These are phyloP conservation scores for Choreutis nemorana DNA, from an alignment of 2,888 invertebrate genomes.

Conservation along the genomic window DNA sequence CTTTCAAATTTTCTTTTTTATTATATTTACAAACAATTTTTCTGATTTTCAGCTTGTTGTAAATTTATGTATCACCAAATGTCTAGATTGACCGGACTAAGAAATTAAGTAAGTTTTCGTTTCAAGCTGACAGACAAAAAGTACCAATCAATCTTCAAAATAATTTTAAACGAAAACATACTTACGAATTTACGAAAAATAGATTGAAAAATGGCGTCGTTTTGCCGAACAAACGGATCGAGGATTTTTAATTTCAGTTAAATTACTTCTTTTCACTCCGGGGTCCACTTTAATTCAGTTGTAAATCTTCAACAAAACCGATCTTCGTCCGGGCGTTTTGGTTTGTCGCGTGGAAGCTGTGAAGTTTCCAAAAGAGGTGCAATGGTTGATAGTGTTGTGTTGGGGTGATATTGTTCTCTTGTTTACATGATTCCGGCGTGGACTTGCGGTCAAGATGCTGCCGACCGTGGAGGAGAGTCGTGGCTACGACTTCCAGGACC, in stretches of 20 bases:
- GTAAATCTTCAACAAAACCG: too few species aligned
- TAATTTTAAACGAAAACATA: constrained; percentile 14
- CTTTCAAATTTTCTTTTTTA: too few species aligned
- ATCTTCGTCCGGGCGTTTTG: too few species aligned
- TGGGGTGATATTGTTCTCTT: constrained; percentile 32
- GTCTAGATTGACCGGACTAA: too few species aligned
- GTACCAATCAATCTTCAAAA: too few species aligned
- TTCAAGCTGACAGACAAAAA: too few species aligned
- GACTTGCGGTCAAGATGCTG: constrained; percentile 49
- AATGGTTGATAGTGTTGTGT: constrained; percentile 35
- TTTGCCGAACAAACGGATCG: constrained; percentile 48
- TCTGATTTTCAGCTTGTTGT: too few species aligned
- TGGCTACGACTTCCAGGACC: constrained; percentile 85
- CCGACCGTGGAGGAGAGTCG: constrained; percentile 62
- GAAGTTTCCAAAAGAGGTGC: constrained; percentile 25
- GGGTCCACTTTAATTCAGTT: too few species aligned
- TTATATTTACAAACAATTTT: too few species aligned
- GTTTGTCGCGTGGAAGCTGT: constrained; percentile 18
- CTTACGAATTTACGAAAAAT: constrained; percentile 26
- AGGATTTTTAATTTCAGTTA: constrained; percentile 29
- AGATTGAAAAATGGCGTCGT: constrained; percentile 56
- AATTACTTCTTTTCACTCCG: constrained; percentile 14
- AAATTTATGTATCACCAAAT: too few species aligned
- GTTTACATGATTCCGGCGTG: constrained; percentile 57
- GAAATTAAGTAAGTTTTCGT: too few species aligned